phyloP scores from a whole-genome alignment of 1,140 invertebrate genomes.

The Homalodisca vitripennis region DNA sequence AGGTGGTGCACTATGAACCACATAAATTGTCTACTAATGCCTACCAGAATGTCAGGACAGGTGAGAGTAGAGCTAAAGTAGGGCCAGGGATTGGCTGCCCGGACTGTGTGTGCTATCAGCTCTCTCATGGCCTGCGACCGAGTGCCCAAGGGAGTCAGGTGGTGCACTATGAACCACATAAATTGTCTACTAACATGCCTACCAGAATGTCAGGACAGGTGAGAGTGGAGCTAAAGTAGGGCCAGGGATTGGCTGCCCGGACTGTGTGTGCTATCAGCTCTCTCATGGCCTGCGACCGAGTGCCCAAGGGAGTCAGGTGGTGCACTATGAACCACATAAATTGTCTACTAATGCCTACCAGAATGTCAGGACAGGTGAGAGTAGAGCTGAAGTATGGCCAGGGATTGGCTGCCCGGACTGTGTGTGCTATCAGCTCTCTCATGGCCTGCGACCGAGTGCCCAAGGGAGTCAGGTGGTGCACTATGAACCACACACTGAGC shows the following conservation, averaged over 20 bases:
- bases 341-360: too few relatives aligned
- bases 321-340: not conserved
- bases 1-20: constrained; percentile 1
- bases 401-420: not conserved
- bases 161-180: not conserved
- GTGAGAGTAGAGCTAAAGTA: not conserved
- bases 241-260: not conserved
- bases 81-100: not conserved
- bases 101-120: not conserved
- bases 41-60: not conserved
- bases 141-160: constrained; percentile 2
- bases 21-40: too few relatives aligned
- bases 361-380: not conserved
- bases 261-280: constrained; percentile 3
- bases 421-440: constrained; percentile 10
- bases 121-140: not conserved
- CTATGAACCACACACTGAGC: constrained; percentile 18
- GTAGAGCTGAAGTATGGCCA: not conserved
- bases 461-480: constrained; percentile 2
- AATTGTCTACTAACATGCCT: too few relatives aligned
- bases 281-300: not conserved
- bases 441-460: not conserved
- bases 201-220: not conserved
- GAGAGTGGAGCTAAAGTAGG: not conserved
- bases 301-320: constrained; percentile 2